Conservation (phyloP, 2,113 vertebrate genomes). For the Mesocricetus auratus region DNA sequence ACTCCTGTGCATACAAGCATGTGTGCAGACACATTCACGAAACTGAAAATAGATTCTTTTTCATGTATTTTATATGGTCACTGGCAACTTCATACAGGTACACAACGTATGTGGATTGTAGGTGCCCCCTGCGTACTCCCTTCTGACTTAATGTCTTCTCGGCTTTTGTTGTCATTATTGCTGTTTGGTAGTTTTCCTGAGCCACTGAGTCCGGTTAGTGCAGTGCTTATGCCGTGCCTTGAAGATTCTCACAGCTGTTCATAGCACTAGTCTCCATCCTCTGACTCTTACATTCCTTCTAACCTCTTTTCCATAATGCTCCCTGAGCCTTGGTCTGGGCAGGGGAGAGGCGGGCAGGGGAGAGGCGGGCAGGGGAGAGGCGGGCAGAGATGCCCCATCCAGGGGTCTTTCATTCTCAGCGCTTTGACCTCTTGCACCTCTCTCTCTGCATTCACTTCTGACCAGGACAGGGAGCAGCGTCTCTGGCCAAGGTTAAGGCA, state of each 20-base stretch:
- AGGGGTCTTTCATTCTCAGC: neutral
- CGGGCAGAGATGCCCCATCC: neutral
- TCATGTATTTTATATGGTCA: neutral
- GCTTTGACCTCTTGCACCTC: neutral
- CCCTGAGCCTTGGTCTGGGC: neutral
- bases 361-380: neutral
- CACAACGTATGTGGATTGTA: too few species aligned
- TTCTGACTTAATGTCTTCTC: too few species aligned
- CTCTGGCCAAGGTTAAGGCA: neutral
- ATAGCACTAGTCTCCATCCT: neutral
- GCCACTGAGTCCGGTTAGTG: neutral
- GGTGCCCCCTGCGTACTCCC: too few species aligned
- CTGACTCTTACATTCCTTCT: neutral
- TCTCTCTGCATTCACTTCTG: neutral
- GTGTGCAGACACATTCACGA: neutral
- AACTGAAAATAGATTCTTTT: neutral
- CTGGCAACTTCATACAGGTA: neutral
- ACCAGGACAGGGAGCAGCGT: neutral
- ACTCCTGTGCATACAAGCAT: neutral
- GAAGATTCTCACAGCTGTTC: neutral
- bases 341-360: neutral
- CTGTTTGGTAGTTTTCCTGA: neutral
- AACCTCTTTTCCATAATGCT: too few species aligned
- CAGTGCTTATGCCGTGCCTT: neutral
- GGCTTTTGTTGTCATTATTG: too few species aligned